These are phyloP conservation scores for Tenthredo scrophulariae DNA, from an alignment of 2,888 invertebrate species.

Conservation along the genomic window DNA sequence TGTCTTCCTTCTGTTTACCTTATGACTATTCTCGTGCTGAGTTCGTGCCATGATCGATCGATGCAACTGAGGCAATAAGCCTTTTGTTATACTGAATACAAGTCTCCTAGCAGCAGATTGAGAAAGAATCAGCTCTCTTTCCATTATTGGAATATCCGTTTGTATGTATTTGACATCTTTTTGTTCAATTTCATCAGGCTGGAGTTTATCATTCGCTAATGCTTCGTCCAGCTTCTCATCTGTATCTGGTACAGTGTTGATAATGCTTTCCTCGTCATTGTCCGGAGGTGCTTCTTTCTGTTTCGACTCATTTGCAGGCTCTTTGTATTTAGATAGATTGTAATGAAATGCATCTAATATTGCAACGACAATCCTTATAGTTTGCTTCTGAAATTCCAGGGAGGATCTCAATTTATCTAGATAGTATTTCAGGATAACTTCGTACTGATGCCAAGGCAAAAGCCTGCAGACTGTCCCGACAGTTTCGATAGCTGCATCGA, in stretches of 20 bases:
- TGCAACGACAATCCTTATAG: slow-evolving; percentile 87
- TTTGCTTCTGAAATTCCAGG: slow-evolving; percentile 89
- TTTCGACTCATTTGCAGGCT: slow-evolving; percentile 62
- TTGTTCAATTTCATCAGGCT: slow-evolving; percentile 69
- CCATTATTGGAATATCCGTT: slow-evolving; percentile 69
- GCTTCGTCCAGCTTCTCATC: slow-evolving; percentile 62
- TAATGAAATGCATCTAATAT: slow-evolving; percentile 96
- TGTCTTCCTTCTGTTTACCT: slow-evolving; percentile 86
- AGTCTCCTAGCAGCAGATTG: slow-evolving; percentile 88
- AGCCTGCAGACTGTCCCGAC: slow-evolving; percentile 88
- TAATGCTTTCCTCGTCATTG: slow-evolving; percentile 64
- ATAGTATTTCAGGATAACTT: slow-evolving; percentile 89
- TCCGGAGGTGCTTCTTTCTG: slow-evolving; percentile 66
- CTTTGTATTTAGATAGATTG: slow-evolving; percentile 86
- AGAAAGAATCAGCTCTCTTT: slow-evolving; percentile 81
- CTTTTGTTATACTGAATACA: slow-evolving; percentile 84
- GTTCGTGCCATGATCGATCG: slow-evolving; percentile 86
- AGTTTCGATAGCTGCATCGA: slow-evolving; percentile 92
- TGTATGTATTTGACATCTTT: slow-evolving; percentile 56
- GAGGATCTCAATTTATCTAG: slow-evolving; percentile 87
- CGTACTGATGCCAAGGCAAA: slow-evolving; percentile 95
- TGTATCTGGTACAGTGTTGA: slow-evolving; percentile 72
- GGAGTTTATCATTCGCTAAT: slow-evolving; percentile 73
- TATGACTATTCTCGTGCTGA: slow-evolving; percentile 88
- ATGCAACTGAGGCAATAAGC: slow-evolving; percentile 90